Conservation (phyloP, 2,797 vertebrate species). For the Gymnopithys bicolor region DNA sequence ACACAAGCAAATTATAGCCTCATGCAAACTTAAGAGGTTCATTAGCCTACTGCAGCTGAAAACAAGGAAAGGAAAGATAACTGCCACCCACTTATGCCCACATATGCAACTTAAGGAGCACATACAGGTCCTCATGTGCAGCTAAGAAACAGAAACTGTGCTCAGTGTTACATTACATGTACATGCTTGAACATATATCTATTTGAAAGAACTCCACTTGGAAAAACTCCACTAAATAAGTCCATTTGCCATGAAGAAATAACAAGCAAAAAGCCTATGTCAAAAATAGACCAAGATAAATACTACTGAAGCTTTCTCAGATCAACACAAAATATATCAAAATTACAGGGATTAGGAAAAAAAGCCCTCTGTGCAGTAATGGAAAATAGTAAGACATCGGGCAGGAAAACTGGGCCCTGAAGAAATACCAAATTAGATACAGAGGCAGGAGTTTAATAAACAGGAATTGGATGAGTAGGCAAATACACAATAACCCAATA, state of each 20-base stretch:
- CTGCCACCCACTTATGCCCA: neutral
- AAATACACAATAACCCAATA: neutral
- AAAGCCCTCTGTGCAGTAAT: neutral
- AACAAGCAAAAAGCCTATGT: neutral
- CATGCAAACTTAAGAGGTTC: neutral
- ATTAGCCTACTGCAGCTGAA: neutral
- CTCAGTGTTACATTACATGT: neutral
- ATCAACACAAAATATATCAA: neutral
- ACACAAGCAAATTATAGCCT: neutral
- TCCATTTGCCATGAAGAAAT: neutral
- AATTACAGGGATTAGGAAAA: neutral
- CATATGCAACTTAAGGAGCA: neutral
- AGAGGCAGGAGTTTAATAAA: neutral
- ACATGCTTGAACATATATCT: rapidly evolving
- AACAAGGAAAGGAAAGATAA: neutral
- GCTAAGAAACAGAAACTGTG: neutral
- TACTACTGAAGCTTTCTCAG: neutral
- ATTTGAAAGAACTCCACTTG: neutral
- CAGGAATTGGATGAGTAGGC: neutral
- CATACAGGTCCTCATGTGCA: neutral
- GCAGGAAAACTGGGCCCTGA: neutral
- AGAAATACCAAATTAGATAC: neutral
- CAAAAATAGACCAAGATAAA: neutral
- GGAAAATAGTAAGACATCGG: neutral
- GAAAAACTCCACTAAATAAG: neutral